These are phyloP conservation scores for Ectemnius lituratus DNA, from an alignment of 2,888 invertebrate genomes.

Conservation along the genomic window DNA sequence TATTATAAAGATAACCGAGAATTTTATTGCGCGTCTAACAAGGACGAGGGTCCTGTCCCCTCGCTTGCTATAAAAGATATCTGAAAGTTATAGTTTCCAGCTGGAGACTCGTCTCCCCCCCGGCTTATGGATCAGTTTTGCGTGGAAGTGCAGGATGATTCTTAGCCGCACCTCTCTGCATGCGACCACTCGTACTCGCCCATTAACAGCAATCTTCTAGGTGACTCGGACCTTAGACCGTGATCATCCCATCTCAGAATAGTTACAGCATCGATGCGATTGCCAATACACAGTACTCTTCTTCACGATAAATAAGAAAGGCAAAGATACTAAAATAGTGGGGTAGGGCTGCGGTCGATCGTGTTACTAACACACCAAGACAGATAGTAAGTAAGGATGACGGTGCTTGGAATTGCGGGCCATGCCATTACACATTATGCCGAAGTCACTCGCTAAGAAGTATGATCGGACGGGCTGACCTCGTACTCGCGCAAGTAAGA, in stretches of 20 bases:
- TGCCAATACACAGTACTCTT: background rate
- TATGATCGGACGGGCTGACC: slow-evolving; percentile 55
- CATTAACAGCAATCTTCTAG: background rate
- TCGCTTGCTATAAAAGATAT: background rate
- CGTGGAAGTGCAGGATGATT: background rate
- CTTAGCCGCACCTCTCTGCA: background rate
- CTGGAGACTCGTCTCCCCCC: background rate
- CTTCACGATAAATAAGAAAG: background rate
- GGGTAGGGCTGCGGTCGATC: background rate
- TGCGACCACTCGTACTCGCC: background rate
- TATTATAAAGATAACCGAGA: slow-evolving; percentile 58
- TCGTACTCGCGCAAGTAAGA: slow-evolving; percentile 15
- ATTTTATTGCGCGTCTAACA: slow-evolving; percentile 41
- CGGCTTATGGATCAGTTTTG: background rate
- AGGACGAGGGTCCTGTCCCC: slow-evolving; percentile 10
- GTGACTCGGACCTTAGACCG: background rate
- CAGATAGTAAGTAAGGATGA: background rate
- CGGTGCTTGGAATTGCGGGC: slow-evolving; percentile 39
- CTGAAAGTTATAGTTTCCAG: background rate
- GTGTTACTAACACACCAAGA: background rate
- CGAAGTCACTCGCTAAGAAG: slow-evolving; percentile 66
- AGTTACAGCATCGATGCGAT: background rate
- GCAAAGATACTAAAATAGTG: background rate
- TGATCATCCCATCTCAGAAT: too few relatives aligned
- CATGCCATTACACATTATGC: slow-evolving; percentile 60